These are phyloP conservation scores for Penaeus vannamei DNA, from an alignment of 1,140 invertebrate genomes.

Conservation along the genomic window DNA sequence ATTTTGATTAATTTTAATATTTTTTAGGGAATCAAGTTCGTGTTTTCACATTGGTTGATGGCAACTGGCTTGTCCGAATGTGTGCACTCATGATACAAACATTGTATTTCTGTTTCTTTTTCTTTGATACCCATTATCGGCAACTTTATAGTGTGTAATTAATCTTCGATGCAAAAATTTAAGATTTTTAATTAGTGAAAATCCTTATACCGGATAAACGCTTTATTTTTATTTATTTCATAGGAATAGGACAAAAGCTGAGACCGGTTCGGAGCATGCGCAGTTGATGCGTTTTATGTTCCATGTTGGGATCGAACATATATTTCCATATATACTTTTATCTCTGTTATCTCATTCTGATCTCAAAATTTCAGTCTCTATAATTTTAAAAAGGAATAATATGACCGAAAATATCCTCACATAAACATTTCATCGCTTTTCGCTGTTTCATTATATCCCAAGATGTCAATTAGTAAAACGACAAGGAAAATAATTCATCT, in stretches of 20 bases:
- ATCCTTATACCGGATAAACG: background rate
- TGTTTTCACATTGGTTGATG: slow-evolving; percentile 51
- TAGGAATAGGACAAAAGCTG: slow-evolving; percentile 18
- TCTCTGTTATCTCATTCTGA: too few species aligned
- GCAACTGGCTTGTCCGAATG: slow-evolving; percentile 42
- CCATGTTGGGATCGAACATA: slow-evolving; percentile 37
- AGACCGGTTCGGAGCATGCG: slow-evolving; percentile 54
- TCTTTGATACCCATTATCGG: background rate
- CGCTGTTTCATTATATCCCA: too few species aligned
- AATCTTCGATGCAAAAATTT: background rate
- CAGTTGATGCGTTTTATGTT: slow-evolving; percentile 5
- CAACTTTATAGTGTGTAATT: background rate
- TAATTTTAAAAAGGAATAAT: too few species aligned
- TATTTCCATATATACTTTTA: background rate
- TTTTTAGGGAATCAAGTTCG: background rate
- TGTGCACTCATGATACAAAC: background rate
- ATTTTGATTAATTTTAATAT: slow-evolving; percentile 18
- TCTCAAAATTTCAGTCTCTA: too few species aligned
- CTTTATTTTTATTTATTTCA: background rate
- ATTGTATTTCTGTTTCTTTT: background rate
- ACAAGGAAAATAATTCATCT: too few species aligned
- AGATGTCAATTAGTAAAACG: too few species aligned
- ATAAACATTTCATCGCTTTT: too few species aligned
- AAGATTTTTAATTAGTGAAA: too few species aligned
- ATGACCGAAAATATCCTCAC: too few species aligned